Conservation (phyloP, 2,888 invertebrate genomes). For the Papilio protenor region DNA sequence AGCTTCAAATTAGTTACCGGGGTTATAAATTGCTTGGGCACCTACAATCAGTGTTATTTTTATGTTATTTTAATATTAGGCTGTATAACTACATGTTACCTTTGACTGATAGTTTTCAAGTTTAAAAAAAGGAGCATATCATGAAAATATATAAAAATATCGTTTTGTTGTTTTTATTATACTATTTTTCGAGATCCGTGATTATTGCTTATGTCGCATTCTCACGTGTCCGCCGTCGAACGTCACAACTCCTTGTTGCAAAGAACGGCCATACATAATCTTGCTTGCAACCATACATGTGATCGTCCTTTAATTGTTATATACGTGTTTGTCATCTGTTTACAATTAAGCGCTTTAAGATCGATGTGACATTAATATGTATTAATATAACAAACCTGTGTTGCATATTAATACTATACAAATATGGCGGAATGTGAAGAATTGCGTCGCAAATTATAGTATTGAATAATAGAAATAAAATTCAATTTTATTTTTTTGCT, state of each 20-base stretch:
- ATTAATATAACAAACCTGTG: slow-evolving; percentile 17
- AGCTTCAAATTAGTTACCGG: too few relatives aligned
- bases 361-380: slow-evolving; percentile 23
- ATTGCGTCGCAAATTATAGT: background rate
- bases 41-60: too few relatives aligned
- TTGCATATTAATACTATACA: background rate
- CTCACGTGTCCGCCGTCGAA: slow-evolving; percentile 25
- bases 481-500: background rate
- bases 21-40: too few relatives aligned
- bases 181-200: too few relatives aligned
- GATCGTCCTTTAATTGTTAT: slow-evolving; percentile 29
- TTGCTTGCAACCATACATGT: background rate
- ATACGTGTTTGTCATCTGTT: slow-evolving; percentile 39
- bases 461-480: background rate
- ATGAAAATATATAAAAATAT: too few relatives aligned
- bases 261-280: slow-evolving; percentile 30
- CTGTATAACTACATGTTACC: too few relatives aligned
- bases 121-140: too few relatives aligned
- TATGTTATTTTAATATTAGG: too few relatives aligned
- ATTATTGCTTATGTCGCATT: background rate
- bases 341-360: slow-evolving; percentile 5
- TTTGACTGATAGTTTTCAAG: too few relatives aligned
- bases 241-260: slow-evolving; percentile 32
- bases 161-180: too few relatives aligned
- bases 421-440: slow-evolving; percentile 11